Evolutionary conservation across 2,797 vertebrate genomes (phyloP).

Genomic region (Buphagus erythrorhynchus): DNA sequence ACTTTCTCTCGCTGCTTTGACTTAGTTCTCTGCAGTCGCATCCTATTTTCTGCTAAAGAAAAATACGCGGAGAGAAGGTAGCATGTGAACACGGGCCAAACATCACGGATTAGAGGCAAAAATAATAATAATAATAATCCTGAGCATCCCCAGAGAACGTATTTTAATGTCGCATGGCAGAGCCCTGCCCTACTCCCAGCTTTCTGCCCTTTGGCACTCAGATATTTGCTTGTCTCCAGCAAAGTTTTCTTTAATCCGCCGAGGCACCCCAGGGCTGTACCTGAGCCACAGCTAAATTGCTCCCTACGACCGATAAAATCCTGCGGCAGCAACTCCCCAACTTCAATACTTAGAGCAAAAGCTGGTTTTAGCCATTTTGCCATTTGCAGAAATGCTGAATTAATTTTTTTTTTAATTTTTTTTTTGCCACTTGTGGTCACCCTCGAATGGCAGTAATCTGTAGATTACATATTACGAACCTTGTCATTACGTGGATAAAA

Average conservation of each 20-base stretch:
- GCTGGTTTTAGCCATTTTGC: neutral
- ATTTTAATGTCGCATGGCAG: neutral
- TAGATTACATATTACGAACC: constrained; percentile 59
- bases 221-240: neutral
- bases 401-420: neutral
- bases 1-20: constrained; percentile 18
- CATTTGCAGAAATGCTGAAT: neutral
- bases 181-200: neutral
- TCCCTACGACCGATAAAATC: neutral
- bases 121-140: neutral
- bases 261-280: neutral
- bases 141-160: neutral
- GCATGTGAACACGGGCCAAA: neutral
- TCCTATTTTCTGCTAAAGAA: neutral
- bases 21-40: neutral
- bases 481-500: constrained; percentile 61
- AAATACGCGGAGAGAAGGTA: neutral
- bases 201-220: constrained; percentile 17
- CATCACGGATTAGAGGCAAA: neutral
- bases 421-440: constrained; percentile 43
- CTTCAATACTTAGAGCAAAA: neutral
- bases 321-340: neutral
- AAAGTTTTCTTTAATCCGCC: constrained; percentile 21
- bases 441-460: constrained; percentile 48
- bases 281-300: neutral